Base-by-base conservation (phyloP, 2,113 vertebrate genomes). In the Misgurnus mizolepis region DNA sequence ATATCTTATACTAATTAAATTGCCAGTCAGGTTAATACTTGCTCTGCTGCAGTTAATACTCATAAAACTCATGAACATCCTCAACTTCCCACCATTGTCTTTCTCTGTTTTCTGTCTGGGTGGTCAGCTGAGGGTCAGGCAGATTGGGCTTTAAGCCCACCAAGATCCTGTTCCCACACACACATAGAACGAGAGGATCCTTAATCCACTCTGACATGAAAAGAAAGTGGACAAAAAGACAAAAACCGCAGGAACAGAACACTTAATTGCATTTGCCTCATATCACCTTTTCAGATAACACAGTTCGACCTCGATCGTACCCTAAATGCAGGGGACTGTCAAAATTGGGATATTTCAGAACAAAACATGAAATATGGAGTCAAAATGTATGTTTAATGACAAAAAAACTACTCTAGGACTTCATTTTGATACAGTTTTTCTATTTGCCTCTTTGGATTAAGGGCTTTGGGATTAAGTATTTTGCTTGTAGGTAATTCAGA, bases 131-230 rank as follows among this genome's bases (percentile, higher is more conserved):
- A 56, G 72, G 7, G 67, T 78, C 60, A 69, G 67, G 47, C 27
- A n/a, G 73, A 12, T 64, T 64, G 60, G 73, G 60, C 73, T 76
- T 39, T 76, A 67, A 79, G 41, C 50, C 76, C 66, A 50, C 53
- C 18, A 40, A 60, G 65, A 79, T 67, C 65, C 66, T 79, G 66
- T 68, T 71, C 78, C 67, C 78, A 71, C 78, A 80, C 66, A 62
- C 66, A 69, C 66, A 69, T 68, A 79, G 60, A 75, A 62, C 72
- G 14, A 56, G 61, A 66, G 15, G 39, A 45, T 70, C 40, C 27
- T 4, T 91, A 92, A 91, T 93, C 89, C 85, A 61, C 74, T 85
- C 75, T 55, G 79, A 83, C 53, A 62, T 60, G 79, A 85, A 83
- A 83, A 84, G 86, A 78, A 78, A 34, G 34, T 18, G 74, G 80